Base-by-base conservation (phyloP, 2,113 vertebrate genomes). In the Cebus imitator region DNA sequence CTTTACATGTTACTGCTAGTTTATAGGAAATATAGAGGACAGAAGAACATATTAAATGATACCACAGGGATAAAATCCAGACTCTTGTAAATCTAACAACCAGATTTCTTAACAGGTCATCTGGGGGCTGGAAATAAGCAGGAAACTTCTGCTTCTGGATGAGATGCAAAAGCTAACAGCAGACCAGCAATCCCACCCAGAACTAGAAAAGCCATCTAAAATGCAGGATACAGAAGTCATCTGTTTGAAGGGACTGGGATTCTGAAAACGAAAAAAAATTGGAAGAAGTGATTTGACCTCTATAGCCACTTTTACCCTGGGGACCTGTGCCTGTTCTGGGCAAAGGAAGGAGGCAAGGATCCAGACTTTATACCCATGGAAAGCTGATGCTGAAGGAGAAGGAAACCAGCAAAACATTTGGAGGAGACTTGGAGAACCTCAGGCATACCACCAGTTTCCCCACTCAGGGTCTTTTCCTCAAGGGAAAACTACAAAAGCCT, bases 81-180 rank as follows among this genome's bases (percentile, higher is more conserved):
- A 92, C n/a, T 78, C 27, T 83, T 50, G 35, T 52, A 88, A 88
- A 83, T 79, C 17, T 16, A 78, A 82, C 18, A 81, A 70, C 27
- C n/a, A 92, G 73, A 92, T 89, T 79, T 88, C 50, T 92, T 88
- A 94, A 58, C 18, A 64, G 92, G 79, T 50, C 17, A 88, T 40
- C 3, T 78, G 10, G 14, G 40, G 35, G 21, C 14, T 27, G 4
- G 20, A 4, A n/a, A 16, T 16, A 14, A 35, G 35, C 1, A 4
- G 17, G 72, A 70, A 66, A 79, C 32, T 35, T 89, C 85, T 95
- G 58, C 50, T 92, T 92, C 72, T 66, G 25, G 37, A 35, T 40
- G 30, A 92, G 32, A 85, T 66, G 4, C 7, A 90, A 40, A 95
- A 43, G 30, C 45, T 92, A 79, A 95, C 27, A 68, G 4, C 17